Conservation (phyloP, 2,113 vertebrate genomes). For the Myiagra hebetior region DNA sequence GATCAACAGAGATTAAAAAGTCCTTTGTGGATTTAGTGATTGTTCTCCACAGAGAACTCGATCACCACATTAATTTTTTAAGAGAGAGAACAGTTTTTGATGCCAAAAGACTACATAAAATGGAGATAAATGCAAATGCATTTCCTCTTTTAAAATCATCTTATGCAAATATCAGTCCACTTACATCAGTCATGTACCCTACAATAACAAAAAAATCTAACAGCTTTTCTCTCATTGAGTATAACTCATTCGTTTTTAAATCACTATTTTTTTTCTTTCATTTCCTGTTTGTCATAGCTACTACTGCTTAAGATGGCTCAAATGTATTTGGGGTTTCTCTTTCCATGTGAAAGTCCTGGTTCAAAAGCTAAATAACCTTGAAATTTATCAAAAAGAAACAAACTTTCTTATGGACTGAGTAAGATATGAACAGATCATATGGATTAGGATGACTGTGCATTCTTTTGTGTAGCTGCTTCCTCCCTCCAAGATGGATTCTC, state of each 20-base stretch:
- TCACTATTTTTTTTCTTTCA: neutral
- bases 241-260: neutral
- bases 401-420: neutral
- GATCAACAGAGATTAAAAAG: conserved; percentile 5
- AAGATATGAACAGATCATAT: neutral
- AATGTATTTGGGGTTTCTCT: neutral
- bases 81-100: neutral
- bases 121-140: neutral
- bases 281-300: neutral
- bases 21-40: conserved; percentile 1
- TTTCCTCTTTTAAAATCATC: neutral
- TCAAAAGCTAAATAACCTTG: neutral
- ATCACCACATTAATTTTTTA: neutral
- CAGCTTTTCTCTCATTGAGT: neutral
- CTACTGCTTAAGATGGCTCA: neutral
- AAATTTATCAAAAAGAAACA: neutral
- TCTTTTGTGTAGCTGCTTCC: neutral
- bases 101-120: neutral
- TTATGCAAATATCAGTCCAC: neutral
- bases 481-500: neutral
- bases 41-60: neutral
- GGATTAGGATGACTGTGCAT: neutral
- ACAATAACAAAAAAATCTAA: neutral
- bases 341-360: neutral
- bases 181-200: neutral